phyloP scores from a whole-genome alignment of 92 coral and sea anemone species.

The Actinostola sp. region DNA sequence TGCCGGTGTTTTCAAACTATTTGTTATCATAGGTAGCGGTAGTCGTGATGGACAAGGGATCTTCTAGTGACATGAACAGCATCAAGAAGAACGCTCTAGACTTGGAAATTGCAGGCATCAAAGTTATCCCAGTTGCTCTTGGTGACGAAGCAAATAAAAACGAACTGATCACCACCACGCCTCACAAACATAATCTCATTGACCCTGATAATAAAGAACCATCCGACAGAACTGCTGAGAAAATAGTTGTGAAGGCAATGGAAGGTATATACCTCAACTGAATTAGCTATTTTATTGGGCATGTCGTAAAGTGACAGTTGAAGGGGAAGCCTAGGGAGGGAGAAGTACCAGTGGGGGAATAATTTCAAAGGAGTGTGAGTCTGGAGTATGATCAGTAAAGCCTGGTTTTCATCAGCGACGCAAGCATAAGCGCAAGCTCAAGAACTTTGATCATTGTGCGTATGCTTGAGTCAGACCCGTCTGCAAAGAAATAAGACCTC shows the following conservation, averaged over 20 bases:
- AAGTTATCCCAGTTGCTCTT: conserved; percentile 74
- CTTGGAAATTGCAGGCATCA: conserved; percentile 59
- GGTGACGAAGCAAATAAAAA: conserved; percentile 49
- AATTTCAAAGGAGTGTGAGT: too few species aligned
- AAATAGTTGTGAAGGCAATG: conserved; percentile 46
- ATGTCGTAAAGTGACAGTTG: too few species aligned
- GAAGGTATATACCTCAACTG: conserved; percentile 41
- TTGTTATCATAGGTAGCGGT: conserved; percentile 34
- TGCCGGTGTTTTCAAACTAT: background rate
- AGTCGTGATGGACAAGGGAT: conserved; percentile 52
- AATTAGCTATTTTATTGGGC: too few species aligned
- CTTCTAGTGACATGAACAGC: conserved; percentile 37
- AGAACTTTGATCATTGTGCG: too few species aligned
- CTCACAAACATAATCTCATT: conserved; percentile 66
- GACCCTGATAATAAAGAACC: conserved; percentile 49
- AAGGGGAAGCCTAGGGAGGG: too few species aligned
- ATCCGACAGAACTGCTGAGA: conserved; percentile 54
- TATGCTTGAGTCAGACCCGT: too few species aligned
- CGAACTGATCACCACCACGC: conserved; percentile 52
- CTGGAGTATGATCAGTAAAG: too few species aligned
- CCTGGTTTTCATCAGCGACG: too few species aligned
- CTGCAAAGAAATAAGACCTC: too few species aligned
- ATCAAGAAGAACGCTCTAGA: conserved; percentile 40
- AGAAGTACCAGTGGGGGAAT: too few species aligned
- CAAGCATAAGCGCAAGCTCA: too few species aligned